phyloP scores from a whole-genome alignment of 2,888 invertebrate species.

The Galeruca laticollis region DNA sequence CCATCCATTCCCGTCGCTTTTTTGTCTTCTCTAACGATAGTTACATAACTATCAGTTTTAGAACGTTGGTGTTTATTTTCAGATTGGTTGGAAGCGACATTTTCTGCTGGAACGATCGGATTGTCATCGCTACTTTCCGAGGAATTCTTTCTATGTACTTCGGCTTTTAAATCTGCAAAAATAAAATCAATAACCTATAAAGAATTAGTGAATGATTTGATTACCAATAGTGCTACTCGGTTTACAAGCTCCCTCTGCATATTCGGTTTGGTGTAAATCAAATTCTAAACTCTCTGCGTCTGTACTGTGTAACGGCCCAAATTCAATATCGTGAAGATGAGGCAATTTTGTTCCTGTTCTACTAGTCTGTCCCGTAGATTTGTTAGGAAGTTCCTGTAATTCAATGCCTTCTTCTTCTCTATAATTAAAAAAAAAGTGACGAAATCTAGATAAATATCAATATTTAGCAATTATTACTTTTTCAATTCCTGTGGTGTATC shows the following conservation, averaged over 20 bases:
- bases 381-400: slow-evolving; percentile 76
- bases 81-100: slow-evolving; percentile 53
- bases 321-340: slow-evolving; percentile 53
- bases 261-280: slow-evolving; percentile 61
- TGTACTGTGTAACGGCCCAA: slow-evolving; percentile 55
- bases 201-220: not conserved
- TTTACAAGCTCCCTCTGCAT: slow-evolving; percentile 54
- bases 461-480: slow-evolving; percentile 60
- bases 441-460: not conserved
- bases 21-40: slow-evolving; percentile 67
- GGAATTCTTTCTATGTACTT: slow-evolving; percentile 92
- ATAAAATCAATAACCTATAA: not conserved
- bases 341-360: slow-evolving; percentile 49
- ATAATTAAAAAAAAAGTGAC: slow-evolving; percentile 1
- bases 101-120: slow-evolving; percentile 71
- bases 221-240: slow-evolving; percentile 63
- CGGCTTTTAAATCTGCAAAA: slow-evolving; percentile 86
- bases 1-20: slow-evolving; percentile 64
- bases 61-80: slow-evolving; percentile 50
- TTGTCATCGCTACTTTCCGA: slow-evolving; percentile 84
- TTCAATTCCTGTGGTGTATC: slow-evolving; percentile 63
- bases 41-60: slow-evolving; percentile 59
- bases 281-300: slow-evolving; percentile 67
- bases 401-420: slow-evolving; percentile 87
- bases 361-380: slow-evolving; percentile 44